phyloP scores from a whole-genome alignment of 2,113 vertebrate genomes.

The Theristicus caerulescens region DNA sequence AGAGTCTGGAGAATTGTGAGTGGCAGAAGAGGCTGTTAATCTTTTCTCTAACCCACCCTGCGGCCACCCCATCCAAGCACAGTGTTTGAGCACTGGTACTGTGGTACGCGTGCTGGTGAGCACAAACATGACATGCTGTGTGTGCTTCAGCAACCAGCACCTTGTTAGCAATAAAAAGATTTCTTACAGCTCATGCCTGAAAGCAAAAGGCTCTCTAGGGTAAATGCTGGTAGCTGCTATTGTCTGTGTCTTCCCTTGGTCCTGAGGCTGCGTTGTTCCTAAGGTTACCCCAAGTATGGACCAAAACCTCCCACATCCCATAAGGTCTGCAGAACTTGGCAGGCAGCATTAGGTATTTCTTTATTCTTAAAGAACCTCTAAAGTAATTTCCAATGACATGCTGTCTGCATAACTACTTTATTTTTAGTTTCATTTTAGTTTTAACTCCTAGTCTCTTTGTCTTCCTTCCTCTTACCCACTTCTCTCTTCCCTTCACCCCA shows the following conservation, averaged over 20 bases:
- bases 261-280: not conserved
- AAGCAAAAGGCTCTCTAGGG: not conserved
- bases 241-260: not conserved
- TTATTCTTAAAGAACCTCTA: not conserved
- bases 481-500: not conserved
- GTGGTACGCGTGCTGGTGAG: not conserved
- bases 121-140: rapidly evolving
- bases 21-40: not conserved
- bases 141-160: not conserved
- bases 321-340: not conserved
- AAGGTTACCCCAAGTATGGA: not conserved
- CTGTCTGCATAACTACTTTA: not conserved
- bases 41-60: not conserved
- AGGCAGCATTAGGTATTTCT: not conserved
- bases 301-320: rapidly evolving
- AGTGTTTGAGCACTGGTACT: not conserved
- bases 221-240: not conserved
- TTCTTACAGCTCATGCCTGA: not conserved
- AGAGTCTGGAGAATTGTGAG: not conserved
- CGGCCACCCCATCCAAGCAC: not conserved
- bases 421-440: not conserved
- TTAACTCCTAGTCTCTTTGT: not conserved
- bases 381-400: not conserved
- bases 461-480: not conserved
- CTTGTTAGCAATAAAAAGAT: not conserved